Conservation (phyloP, 1,140 invertebrate species). For the Diabrotica virgifera region DNA sequence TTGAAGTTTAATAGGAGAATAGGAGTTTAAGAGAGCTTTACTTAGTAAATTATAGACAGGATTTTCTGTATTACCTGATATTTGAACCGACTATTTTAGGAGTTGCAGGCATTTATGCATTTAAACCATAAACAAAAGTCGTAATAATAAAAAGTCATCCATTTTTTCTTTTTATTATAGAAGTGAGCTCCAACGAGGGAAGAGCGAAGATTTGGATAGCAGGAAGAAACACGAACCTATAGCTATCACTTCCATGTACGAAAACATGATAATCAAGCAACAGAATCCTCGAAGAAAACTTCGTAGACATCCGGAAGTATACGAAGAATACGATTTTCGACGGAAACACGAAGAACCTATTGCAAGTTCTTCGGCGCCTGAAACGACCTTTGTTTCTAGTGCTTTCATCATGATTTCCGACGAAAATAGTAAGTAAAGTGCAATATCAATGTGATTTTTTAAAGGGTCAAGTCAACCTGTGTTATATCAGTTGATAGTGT, state of each 20-base stretch:
- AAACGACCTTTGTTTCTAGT: constrained; percentile 56
- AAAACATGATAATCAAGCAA: constrained; percentile 68
- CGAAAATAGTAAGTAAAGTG: constrained; percentile 16
- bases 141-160: no score
- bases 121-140: no score
- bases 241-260: constrained; percentile 69
- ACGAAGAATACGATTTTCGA: constrained; percentile 60
- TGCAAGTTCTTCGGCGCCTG: constrained; percentile 43
- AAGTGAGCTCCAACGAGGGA: constrained; percentile 48
- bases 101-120: no score
- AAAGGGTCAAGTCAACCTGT: no score
- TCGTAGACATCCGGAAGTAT: constrained; percentile 57
- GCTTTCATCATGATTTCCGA: constrained; percentile 54
- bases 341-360: constrained; percentile 44
- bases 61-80: no score
- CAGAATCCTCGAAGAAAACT: constrained; percentile 71
- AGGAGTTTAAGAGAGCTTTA: no score
- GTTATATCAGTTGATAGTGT: no score
- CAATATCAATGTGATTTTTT: no score
- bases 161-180: constrained; percentile 11
- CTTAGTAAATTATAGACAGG: no score
- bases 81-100: no score
- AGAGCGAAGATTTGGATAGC: constrained; percentile 55
- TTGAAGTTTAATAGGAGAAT: no score
- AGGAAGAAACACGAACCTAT: constrained; percentile 58